A percentile compares a stretch with the other conserved stretches of the same genome.
Evolutionary conservation across 2,113 vertebrate genomes (phyloP).

Genomic region (Brevimyrus niger): DNA sequence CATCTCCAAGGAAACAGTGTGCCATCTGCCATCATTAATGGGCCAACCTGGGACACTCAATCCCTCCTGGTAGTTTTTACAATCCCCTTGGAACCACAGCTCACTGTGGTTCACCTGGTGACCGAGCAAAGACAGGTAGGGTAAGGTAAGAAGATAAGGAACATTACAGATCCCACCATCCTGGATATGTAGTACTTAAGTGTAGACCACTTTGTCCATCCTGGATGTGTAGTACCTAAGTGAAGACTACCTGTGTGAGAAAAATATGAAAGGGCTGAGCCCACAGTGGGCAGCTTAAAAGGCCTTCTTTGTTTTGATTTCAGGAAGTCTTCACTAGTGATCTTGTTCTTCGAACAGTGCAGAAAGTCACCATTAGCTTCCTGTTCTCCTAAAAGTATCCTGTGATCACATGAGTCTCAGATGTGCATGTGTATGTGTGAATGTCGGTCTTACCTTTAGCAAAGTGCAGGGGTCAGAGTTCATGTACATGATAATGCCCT

Average conservation of each 20-base stretch:
- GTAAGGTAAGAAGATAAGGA: neutral
- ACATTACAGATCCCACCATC: neutral
- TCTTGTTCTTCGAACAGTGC: too few relatives aligned
- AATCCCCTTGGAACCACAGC: constrained; percentile 94
- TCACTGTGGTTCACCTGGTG: constrained; percentile 79
- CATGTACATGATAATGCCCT: constrained; percentile 93
- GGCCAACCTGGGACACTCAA: constrained; percentile 85
- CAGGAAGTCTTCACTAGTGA: too few relatives aligned
- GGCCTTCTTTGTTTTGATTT: neutral
- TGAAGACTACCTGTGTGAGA: neutral
- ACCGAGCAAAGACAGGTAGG: constrained; percentile 19
- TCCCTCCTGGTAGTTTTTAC: constrained; percentile 80
- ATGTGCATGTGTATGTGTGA: neutral
- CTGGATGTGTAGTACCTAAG: neutral
- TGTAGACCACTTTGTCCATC: neutral
- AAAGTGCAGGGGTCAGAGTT: constrained; percentile 87
- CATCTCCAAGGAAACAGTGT: constrained; percentile 82
- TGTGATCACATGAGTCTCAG: neutral
- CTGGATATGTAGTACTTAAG: neutral
- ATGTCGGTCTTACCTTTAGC: constrained; percentile 72
- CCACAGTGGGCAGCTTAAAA: neutral
- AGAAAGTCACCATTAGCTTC: too few relatives aligned
- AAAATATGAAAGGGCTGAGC: neutral
- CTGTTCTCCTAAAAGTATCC: neutral
- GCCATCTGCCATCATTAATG: constrained; percentile 89